A percentile compares a stretch with the other conserved stretches of the same genome.
These are phyloP conservation scores for Tachysurus vachellii DNA, from an alignment of 2,113 vertebrate species.

Conservation along the genomic window DNA sequence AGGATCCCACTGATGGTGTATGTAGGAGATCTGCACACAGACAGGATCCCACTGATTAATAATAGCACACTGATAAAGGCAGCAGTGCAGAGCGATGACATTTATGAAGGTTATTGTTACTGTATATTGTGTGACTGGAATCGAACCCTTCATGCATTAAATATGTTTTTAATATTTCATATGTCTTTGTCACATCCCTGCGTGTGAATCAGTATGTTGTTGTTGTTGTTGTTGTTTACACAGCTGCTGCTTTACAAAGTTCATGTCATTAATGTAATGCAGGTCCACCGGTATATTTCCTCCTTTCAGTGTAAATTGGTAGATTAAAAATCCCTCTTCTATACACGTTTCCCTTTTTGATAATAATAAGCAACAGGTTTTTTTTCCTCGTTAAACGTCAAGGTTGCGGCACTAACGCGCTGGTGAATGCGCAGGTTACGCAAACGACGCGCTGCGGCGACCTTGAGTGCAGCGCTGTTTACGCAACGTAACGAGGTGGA, in stretches of 20 bases:
- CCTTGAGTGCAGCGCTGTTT: constrained; percentile 52
- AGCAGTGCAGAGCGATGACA: constrained; percentile 57
- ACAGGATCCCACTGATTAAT: constrained; percentile 34
- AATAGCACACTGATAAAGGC: constrained; percentile 54
- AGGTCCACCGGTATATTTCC: constrained; percentile 39
- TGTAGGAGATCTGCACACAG: neutral
- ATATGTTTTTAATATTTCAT: constrained; percentile 3
- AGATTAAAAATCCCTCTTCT: constrained; percentile 6
- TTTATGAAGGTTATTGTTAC: constrained; percentile 64
- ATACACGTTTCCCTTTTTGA: constrained; percentile 59
- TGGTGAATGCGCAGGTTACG: constrained; percentile 48
- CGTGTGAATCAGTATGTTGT: constrained; percentile 15
- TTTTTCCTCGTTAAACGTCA: constrained; percentile 50
- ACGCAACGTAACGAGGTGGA: constrained; percentile 57
- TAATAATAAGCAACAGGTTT: constrained; percentile 69
- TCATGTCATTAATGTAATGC: constrained; percentile 41
- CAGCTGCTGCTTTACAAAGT: constrained; percentile 43
- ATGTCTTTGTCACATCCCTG: neutral
- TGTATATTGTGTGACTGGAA: neutral
- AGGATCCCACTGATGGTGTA: neutral
- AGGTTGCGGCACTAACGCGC: constrained; percentile 49
- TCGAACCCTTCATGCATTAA: neutral
- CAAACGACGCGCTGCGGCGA: constrained; percentile 39
- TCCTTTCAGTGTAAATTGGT: constrained; percentile 45
- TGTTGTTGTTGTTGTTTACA: neutral